Evolutionary conservation across 1,140 invertebrate genomes (phyloP).

Genomic region (Eueides isabella): DNA sequence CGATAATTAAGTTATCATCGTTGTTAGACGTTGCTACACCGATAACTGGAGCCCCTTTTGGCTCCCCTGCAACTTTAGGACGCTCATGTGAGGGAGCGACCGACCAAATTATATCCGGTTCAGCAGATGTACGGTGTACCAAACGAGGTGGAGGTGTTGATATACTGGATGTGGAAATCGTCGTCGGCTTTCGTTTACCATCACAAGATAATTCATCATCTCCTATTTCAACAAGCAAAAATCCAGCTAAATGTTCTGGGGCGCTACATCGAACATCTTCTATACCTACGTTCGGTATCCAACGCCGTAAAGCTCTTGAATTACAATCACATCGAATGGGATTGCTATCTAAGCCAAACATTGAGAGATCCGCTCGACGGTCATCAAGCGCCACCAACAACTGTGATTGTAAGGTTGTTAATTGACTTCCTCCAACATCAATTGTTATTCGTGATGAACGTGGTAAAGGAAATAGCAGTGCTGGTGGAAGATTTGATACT

Average conservation of each 20-base stretch:
- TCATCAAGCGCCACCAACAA: conserved; percentile 91
- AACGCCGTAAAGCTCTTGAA: conserved; percentile 88
- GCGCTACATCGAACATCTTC: conserved; percentile 85
- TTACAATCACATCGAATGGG: conserved; percentile 94
- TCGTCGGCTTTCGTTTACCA: conserved; percentile 82
- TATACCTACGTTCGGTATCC: conserved; percentile 86
- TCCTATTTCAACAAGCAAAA: conserved; percentile 87
- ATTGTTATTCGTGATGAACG: conserved; percentile 91
- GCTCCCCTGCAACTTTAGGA: conserved; percentile 82
- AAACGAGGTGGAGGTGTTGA: conserved; percentile 77
- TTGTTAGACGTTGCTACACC: conserved; percentile 86
- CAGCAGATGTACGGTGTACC: conserved; percentile 84
- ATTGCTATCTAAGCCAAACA: conserved; percentile 89
- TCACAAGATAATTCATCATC: conserved; percentile 92
- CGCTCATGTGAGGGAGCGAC: conserved; percentile 85
- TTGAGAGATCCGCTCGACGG: conserved; percentile 86
- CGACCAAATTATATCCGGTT: conserved; percentile 95
- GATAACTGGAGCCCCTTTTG: conserved; percentile 83
- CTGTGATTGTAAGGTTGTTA: conserved; percentile 89
- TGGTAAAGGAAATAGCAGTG: conserved; percentile 93
- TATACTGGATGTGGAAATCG: conserved; percentile 76
- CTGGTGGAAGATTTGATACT: conserved; percentile 88
- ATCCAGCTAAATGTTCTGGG: conserved; percentile 87
- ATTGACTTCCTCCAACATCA: conserved; percentile 90
- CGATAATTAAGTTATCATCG: conserved; percentile 95